phyloP scores from a whole-genome alignment of 2,113 vertebrate species.

The Heliornis fulica region DNA sequence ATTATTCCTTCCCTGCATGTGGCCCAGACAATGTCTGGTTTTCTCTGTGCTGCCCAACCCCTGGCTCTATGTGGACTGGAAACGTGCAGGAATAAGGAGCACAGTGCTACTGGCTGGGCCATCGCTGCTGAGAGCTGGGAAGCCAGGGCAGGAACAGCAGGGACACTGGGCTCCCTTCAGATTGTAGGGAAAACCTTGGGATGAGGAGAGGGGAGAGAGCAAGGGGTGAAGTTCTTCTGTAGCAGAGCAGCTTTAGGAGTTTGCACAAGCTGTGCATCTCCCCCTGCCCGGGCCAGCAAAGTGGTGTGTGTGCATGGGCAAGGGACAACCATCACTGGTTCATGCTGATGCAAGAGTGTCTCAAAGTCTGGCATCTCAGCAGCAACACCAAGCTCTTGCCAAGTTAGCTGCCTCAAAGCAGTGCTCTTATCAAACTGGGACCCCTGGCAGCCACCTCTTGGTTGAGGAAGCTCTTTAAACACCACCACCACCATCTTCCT shows the following conservation, averaged over 20 bases:
- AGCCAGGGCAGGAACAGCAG: neutral
- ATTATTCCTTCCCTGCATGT: neutral
- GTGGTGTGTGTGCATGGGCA: neutral
- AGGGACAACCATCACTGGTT: neutral
- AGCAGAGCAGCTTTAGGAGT: neutral
- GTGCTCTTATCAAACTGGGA: neutral
- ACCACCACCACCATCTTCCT: neutral
- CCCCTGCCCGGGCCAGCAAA: neutral
- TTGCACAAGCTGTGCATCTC: neutral
- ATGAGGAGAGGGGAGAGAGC: neutral
- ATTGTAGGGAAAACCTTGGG: neutral
- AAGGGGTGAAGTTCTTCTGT: neutral
- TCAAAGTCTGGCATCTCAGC: neutral
- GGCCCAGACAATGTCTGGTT: neutral
- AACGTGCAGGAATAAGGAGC: neutral
- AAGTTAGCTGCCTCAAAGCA: neutral
- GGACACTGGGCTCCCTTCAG: neutral
- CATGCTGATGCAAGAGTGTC: neutral
- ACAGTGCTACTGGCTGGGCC: rapidly evolving
- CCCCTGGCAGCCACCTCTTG: neutral
- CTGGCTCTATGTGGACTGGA: neutral
- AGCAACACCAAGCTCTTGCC: neutral
- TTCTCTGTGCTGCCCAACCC: neutral
- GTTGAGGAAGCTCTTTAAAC: neutral
- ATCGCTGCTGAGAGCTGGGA: neutral